Conservation (phyloP, 2,797 vertebrate species). For the Sparus aurata region DNA sequence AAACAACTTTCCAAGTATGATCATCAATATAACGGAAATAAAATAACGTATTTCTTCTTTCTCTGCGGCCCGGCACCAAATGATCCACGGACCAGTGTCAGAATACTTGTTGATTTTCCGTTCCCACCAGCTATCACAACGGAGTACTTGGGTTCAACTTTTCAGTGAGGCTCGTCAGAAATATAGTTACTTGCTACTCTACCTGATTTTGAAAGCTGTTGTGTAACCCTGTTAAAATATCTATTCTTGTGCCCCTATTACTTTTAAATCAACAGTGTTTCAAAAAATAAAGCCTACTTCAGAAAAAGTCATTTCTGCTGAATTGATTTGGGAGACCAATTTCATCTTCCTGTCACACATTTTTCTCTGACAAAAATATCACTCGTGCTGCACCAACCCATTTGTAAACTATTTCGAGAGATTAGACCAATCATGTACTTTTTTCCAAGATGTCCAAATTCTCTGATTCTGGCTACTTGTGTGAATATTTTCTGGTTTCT, state of each 20-base stretch:
- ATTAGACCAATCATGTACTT: too few species aligned
- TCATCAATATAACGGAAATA: too few species aligned
- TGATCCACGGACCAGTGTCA: too few species aligned
- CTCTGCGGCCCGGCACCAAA: too few species aligned
- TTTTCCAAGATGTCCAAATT: too few species aligned
- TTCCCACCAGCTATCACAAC: neutral
- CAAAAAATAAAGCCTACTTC: neutral
- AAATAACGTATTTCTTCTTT: too few species aligned
- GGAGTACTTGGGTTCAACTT: slow-evolving; percentile 2
- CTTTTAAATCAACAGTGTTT: neutral
- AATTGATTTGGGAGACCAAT: neutral
- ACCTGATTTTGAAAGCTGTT: neutral
- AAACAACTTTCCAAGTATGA: too few species aligned
- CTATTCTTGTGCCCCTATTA: neutral
- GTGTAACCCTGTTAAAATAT: slow-evolving; percentile 13
- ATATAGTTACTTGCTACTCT: neutral
- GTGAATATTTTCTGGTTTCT: too few species aligned
- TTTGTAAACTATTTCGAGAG: too few species aligned
- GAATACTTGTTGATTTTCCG: neutral
- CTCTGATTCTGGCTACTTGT: too few species aligned
- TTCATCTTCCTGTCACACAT: neutral
- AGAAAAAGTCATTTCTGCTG: neutral
- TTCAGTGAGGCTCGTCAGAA: neutral
- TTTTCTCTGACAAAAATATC: neutral
- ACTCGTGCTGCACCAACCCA: too few species aligned